Base-by-base conservation (phyloP, 2,113 vertebrate species). In the Sinocyclocheilus rhinocerous region DNA sequence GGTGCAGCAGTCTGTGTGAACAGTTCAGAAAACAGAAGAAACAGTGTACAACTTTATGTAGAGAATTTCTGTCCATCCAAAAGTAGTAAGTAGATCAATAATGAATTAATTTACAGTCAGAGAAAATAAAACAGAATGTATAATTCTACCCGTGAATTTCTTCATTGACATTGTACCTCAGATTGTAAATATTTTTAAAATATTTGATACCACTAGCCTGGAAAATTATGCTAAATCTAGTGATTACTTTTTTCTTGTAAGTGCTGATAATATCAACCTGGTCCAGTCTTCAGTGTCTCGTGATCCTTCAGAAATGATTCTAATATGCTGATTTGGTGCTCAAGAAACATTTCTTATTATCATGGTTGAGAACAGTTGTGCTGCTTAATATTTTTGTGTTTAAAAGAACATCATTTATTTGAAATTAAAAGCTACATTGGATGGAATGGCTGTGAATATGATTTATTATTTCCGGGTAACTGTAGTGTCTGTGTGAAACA, bases 401-500 rank as follows among this genome's bases (percentile, higher is more conserved):
- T 52, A 52, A 52, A 52, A 52, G 48, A 52, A 16, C 50, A 52
- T 4, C 1, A 52, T 52, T 52, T 63, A 63, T 24, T 12, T 63
- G 22, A 63, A 24, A 52, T 52, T 1, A 16, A 52, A 52, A 52
- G 4, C 29, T 22, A 45, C 22, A 18, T 65, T 1, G 29, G 33
- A 12, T n/a, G 78, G n/a, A 50, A 50, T 50, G 42, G 11, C 57
- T 80, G 20, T 63, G 11, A 61, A n/a, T 61, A 8, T 76, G 48
- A 10, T 75, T 39, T 4, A 75, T 36, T 24, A 57, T 24, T 33
- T 65, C 22, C 48, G 29, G 15, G 29, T 42, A 61, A 18, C 42
- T 72, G 83, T 26, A 26, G 15, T 42, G 22, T 45, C 15, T 75
- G 12, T 81, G 59, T 63, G 45, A n/a, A 24, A 45, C 90, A 99